phyloP scores from a whole-genome alignment of 2,888 invertebrate species.

The Alviniconcha strummeri region DNA sequence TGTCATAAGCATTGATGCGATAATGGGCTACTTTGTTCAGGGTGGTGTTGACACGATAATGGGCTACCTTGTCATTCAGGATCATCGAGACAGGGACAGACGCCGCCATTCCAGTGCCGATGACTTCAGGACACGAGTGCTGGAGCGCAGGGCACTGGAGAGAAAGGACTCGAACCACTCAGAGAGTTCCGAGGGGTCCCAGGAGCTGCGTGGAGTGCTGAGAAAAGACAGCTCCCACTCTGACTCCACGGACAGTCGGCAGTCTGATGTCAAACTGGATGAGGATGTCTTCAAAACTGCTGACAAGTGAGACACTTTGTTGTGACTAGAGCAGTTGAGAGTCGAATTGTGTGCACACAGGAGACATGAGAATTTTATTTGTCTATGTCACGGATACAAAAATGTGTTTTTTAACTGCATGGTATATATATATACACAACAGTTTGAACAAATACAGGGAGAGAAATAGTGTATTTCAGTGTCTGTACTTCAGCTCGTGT shows the following conservation, averaged over 20 bases:
- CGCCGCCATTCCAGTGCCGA: slow-evolving; percentile 67
- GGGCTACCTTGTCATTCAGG: neutral
- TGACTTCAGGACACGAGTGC: slow-evolving; percentile 60
- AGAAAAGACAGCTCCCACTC: slow-evolving; percentile 52
- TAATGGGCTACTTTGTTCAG: too few relatives aligned
- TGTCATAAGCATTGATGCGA: too few relatives aligned
- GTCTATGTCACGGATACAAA: too few relatives aligned
- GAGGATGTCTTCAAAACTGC: slow-evolving; percentile 64
- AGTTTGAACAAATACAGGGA: too few relatives aligned
- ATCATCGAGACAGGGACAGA: slow-evolving; percentile 36
- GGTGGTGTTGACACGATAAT: too few relatives aligned
- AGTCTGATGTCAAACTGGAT: slow-evolving; percentile 45
- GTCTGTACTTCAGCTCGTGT: too few relatives aligned
- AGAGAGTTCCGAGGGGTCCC: slow-evolving; percentile 65
- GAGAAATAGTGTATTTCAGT: too few relatives aligned
- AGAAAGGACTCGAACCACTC: slow-evolving; percentile 69
- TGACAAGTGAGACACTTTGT: slow-evolving; percentile 49
- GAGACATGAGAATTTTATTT: too few relatives aligned
- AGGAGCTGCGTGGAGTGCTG: slow-evolving; percentile 57
- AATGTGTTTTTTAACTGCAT: too few relatives aligned
- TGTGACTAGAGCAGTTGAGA: too few relatives aligned
- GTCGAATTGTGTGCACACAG: too few relatives aligned
- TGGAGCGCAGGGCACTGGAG: slow-evolving; percentile 58
- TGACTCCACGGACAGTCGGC: slow-evolving; percentile 43
- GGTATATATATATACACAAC: too few relatives aligned